Evolutionary conservation across 2,888 invertebrate genomes (phyloP), one percentile per base, ranked within the genome.

Genomic region (Ligdia adustata): DNA sequence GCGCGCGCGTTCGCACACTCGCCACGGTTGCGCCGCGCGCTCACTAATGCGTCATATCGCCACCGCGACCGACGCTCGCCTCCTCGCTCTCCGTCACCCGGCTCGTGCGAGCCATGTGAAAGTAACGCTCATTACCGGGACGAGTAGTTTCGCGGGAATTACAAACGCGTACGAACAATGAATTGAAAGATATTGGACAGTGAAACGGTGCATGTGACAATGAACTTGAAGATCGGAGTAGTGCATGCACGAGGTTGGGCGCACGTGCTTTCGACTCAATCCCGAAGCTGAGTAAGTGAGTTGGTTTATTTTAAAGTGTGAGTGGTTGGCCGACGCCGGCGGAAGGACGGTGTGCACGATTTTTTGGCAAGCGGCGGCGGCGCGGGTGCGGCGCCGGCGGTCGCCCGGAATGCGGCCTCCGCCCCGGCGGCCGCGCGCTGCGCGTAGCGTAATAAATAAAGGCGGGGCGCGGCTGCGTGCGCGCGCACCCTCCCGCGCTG

Each of bases 401-500:
- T 74, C 69, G 76, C 72, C 72, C 79, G 85, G 84, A 80, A 82
- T 80, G 80, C 81, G 83, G 84, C 83, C 84, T 85, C 82, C 79
- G 79, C 84, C 82, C 84, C 82, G 79, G 74, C 72, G 79, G 75
- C 50, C 75, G 52, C 29, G 29, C 77, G 72, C 80, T 81, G 84
- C 86, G 80, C 86, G 87, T 85, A 86, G 81, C 84, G 88, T 89
- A 89, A 88, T 88, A 88, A 89, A 88, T 88, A 89, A 89, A 89
- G 87, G 88, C 87, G 87, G 89, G 87, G 89, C 87, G 84, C 85
- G 82, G 84, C 80, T 85, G 83, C 82, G 84, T 87, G 88, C 87
- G 88, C 82, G 87, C 88, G 87, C 88, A 88, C 86, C 84, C 82
- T 86, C 87, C 86, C 87, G 81, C 84, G 75, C 80, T 81, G 74